Conservation (phyloP, 92 coral and sea anemone species). For the Montipora capitata region DNA sequence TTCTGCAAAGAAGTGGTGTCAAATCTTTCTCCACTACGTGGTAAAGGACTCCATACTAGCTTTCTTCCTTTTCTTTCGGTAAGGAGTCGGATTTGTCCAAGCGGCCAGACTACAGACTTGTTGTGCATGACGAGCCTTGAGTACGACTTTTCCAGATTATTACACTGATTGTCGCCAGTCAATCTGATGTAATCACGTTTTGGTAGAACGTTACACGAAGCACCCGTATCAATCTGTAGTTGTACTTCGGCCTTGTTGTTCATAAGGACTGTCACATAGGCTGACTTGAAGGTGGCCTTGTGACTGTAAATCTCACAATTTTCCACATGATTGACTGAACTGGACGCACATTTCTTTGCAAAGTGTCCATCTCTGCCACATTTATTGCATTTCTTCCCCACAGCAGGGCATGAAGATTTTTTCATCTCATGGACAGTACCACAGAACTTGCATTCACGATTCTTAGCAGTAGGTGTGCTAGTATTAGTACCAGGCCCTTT, state of each 20-base stretch:
- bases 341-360: background rate
- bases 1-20: conserved; percentile 10
- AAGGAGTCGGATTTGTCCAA: conserved; percentile 13
- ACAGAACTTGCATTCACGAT: too few relatives aligned
- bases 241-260: conserved; percentile 15
- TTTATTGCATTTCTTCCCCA: too few relatives aligned
- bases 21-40: conserved; percentile 33
- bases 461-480: too few relatives aligned
- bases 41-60: conserved; percentile 17
- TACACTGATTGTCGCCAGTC: conserved; percentile 26
- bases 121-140: conserved; percentile 45
- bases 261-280: conserved; percentile 33
- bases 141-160: conserved; percentile 40
- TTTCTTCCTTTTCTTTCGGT: conserved; percentile 26
- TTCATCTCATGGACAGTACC: too few relatives aligned
- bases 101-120: conserved; percentile 15
- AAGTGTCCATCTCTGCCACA: too few relatives aligned
- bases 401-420: too few relatives aligned
- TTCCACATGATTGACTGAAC: conserved; percentile 44
- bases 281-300: conserved; percentile 41
- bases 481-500: too few relatives aligned
- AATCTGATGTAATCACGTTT: conserved; percentile 11
- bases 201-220: conserved; percentile 40
- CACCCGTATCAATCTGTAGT: conserved; percentile 23
- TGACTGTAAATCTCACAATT: conserved; percentile 48